These are phyloP conservation scores for Ptychadena robeensis DNA, from an alignment of 2,797 vertebrate species.

Conservation along the genomic window DNA sequence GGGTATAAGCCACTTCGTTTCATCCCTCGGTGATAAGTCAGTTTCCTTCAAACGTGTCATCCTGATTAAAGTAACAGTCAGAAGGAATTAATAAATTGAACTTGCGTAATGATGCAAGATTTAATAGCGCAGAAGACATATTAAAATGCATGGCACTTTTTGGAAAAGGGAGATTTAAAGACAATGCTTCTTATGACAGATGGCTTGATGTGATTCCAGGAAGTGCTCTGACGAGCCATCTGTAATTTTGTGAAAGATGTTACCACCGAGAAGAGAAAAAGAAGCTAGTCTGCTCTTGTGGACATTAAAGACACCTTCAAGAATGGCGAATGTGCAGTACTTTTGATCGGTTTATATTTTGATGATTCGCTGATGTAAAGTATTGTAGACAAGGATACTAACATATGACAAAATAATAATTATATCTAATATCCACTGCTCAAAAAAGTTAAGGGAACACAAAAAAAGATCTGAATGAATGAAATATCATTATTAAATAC, in stretches of 20 bases:
- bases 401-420: too few species aligned
- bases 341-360: slow-evolving; percentile 8
- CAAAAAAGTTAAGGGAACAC: too few species aligned
- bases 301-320: slow-evolving; percentile 2
- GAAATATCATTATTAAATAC: too few species aligned
- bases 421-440: too few species aligned
- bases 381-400: background rate
- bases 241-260: slow-evolving; percentile 45
- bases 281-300: background rate
- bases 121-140: slow-evolving; percentile 30
- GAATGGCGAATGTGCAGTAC: background rate
- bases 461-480: too few species aligned
- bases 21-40: slow-evolving; percentile 14
- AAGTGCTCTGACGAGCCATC: slow-evolving; percentile 51
- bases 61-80: slow-evolving; percentile 45
- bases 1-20: slow-evolving; percentile 5
- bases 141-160: slow-evolving; percentile 46
- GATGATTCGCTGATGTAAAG: background rate
- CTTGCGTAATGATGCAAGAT: slow-evolving; percentile 32
- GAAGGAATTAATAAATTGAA: slow-evolving; percentile 46
- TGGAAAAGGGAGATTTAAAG: slow-evolving; percentile 37
- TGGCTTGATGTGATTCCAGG: slow-evolving; percentile 44
- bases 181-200: slow-evolving; percentile 38
- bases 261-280: slow-evolving; percentile 25
- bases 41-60: slow-evolving; percentile 17